These are phyloP conservation scores for Chalcis sispes DNA, from an alignment of 2,888 invertebrate species.

Conservation along the genomic window DNA sequence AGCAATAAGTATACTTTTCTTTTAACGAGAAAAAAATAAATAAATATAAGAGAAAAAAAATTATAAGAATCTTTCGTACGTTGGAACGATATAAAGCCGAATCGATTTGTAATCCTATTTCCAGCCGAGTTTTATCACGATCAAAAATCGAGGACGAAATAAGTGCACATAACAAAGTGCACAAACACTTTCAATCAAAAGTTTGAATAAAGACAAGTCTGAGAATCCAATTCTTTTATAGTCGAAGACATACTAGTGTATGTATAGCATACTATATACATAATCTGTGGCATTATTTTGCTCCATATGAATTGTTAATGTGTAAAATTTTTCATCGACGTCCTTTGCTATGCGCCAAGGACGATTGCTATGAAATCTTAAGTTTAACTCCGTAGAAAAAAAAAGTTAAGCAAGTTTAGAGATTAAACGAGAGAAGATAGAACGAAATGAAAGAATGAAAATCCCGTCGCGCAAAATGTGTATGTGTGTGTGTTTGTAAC, in stretches of 20 bases:
- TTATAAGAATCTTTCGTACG: too few species aligned
- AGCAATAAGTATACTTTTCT: background rate
- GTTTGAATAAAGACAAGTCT: too few species aligned
- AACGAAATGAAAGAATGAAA: slow-evolving; percentile 4
- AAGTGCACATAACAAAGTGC: background rate
- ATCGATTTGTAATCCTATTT: slow-evolving; percentile 25
- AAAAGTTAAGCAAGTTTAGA: too few species aligned
- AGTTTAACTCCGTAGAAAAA: too few species aligned
- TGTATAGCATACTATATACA: background rate
- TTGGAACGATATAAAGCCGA: background rate
- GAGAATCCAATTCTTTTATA: background rate
- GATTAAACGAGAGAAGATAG: background rate
- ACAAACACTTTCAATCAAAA: background rate
- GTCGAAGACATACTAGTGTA: too few species aligned
- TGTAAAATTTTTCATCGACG: too few species aligned
- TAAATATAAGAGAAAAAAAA: too few species aligned
- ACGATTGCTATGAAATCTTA: too few species aligned
- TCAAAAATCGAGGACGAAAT: background rate
- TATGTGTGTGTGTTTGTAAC: too few species aligned
- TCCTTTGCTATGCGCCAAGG: slow-evolving; percentile 39
- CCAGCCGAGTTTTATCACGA: slow-evolving; percentile 23
- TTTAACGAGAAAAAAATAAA: background rate
- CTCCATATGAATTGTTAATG: slow-evolving; percentile 8
- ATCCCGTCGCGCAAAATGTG: too few species aligned
- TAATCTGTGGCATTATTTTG: background rate